Evolutionary conservation across 1,140 invertebrate species (phyloP).

Genomic region (Drosophila pruinosa): DNA sequence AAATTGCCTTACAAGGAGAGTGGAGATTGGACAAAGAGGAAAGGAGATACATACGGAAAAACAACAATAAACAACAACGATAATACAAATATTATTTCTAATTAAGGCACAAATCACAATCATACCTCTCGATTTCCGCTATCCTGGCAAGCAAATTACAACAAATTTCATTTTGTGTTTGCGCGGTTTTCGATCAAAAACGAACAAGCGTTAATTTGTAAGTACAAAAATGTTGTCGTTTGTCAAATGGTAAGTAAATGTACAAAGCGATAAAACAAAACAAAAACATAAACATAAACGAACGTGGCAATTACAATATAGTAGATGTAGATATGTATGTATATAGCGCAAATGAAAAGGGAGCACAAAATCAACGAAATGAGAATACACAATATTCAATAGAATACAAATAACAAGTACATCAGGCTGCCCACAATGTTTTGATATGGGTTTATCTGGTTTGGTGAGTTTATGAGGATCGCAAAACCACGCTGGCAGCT

Average conservation of each 20-base stretch:
- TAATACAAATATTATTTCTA: conserved; percentile 38
- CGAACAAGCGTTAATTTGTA: conserved; percentile 76
- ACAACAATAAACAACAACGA: conserved; percentile 16
- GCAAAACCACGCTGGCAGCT: conserved; percentile 3
- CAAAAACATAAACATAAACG: conserved; percentile 13
- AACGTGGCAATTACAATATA: background rate
- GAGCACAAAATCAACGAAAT: conserved; percentile 14
- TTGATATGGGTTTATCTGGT: background rate
- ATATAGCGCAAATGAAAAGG: conserved; percentile 40
- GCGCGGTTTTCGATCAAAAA: conserved; percentile 75
- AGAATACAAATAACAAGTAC: background rate
- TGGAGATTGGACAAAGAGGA: background rate
- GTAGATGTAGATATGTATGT: too few relatives aligned
- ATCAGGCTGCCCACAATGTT: conserved; percentile 9
- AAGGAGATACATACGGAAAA: background rate
- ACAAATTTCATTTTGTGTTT: conserved; percentile 82
- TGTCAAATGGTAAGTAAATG: background rate
- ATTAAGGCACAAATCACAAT: conserved; percentile 64
- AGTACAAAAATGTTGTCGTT: conserved; percentile 37
- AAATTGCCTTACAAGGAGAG: background rate
- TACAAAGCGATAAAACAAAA: conserved; percentile 36
- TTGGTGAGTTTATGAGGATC: background rate
- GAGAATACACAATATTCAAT: background rate
- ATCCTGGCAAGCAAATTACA: conserved; percentile 83
- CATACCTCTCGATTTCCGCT: conserved; percentile 83